These are phyloP conservation scores for Cosmorhoe ocellata DNA, from an alignment of 2,888 invertebrate genomes.

Conservation along the genomic window DNA sequence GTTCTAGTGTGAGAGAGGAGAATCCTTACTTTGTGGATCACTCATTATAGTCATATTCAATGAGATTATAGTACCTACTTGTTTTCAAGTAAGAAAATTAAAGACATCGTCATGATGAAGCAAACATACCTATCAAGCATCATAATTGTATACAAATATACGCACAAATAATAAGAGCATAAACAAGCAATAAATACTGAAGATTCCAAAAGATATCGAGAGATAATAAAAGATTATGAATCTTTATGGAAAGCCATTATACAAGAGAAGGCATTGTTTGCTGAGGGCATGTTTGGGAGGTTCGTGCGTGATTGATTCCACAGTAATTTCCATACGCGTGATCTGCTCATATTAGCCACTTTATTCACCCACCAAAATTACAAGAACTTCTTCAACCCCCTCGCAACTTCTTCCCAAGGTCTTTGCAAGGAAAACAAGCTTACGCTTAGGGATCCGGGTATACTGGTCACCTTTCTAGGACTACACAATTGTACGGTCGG, in stretches of 20 bases:
- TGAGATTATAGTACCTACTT: too few species aligned
- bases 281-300: slow-evolving; percentile 67
- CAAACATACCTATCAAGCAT: too few species aligned
- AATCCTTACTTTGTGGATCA: too few species aligned
- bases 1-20: too few species aligned
- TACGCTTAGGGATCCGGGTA: slow-evolving; percentile 51
- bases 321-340: slow-evolving; percentile 81
- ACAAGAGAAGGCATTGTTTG: slow-evolving; percentile 65
- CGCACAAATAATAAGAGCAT: slow-evolving; percentile 16
- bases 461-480: slow-evolving; percentile 62
- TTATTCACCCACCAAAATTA: slow-evolving; percentile 60
- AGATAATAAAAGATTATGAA: slow-evolving; percentile 48
- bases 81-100: too few species aligned
- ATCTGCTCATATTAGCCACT: slow-evolving; percentile 77
- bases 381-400: slow-evolving; percentile 39
- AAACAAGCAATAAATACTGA: slow-evolving; percentile 24
- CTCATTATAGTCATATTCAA: too few species aligned
- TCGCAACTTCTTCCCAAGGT: slow-evolving; percentile 22
- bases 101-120: too few species aligned
- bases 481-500: slow-evolving; percentile 67
- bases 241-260: slow-evolving; percentile 64
- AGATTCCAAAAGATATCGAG: slow-evolving; percentile 38
- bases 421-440: slow-evolving; percentile 42
- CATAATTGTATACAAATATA: too few species aligned
- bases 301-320: slow-evolving; percentile 81